phyloP scores from a whole-genome alignment of 2,113 vertebrate genomes.

The Marmota monax region DNA sequence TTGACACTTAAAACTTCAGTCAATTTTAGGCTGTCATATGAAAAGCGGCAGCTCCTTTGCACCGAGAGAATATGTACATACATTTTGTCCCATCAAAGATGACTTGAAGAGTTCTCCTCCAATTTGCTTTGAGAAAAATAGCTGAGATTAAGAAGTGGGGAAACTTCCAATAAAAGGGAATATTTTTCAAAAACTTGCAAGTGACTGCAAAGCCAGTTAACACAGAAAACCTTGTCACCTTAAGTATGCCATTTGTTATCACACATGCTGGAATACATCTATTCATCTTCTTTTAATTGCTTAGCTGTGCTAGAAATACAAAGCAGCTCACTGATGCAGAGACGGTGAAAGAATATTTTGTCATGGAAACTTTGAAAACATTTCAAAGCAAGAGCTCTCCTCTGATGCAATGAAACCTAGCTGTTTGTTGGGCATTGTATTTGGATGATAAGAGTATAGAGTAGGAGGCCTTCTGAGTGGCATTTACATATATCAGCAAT shows the following conservation, averaged over 20 bases:
- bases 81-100: constrained; percentile 78
- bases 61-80: constrained; percentile 66
- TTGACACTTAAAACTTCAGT: constrained; percentile 65
- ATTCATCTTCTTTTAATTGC: constrained; percentile 85
- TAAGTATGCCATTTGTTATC: constrained; percentile 82
- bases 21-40: constrained; percentile 60
- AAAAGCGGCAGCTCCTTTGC: constrained; percentile 56
- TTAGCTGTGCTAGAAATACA: constrained; percentile 76
- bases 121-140: constrained; percentile 78
- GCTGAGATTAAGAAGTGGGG: constrained; percentile 75
- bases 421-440: constrained; percentile 51
- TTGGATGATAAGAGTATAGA: constrained; percentile 64
- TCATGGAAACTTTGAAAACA: constrained; percentile 81
- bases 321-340: constrained; percentile 78
- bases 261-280: constrained; percentile 73
- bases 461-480: background rate
- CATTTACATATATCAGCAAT: constrained; percentile 23
- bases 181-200: constrained; percentile 83
- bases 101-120: constrained; percentile 72
- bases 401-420: constrained; percentile 67
- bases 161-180: constrained; percentile 76
- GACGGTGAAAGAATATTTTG: constrained; percentile 79
- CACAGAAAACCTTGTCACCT: constrained; percentile 83
- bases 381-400: constrained; percentile 76
- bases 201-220: constrained; percentile 81